Evolutionary conservation across 2,113 vertebrate species (phyloP).

Genomic region (Atractosteus spatula): DNA sequence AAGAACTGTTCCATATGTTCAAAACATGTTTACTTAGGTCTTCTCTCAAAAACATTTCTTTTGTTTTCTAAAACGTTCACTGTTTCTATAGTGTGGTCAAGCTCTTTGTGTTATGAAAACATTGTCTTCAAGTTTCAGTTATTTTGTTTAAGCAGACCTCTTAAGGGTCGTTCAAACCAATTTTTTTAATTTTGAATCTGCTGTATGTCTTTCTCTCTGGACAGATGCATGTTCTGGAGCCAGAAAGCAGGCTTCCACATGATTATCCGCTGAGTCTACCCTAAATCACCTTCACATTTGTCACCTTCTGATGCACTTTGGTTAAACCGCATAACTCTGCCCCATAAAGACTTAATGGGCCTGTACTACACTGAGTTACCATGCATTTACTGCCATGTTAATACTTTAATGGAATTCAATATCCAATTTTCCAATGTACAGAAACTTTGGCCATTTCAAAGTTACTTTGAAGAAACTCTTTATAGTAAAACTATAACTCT

Average conservation of each 20-base stretch:
- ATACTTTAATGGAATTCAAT: conserved; percentile 9
- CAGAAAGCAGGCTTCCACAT: not conserved
- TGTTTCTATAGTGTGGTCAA: not conserved
- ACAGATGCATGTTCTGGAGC: not conserved
- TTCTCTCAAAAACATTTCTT: conserved; percentile 32
- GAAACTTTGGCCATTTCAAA: conserved; percentile 3
- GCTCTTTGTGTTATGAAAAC: not conserved
- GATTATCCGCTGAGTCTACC: conserved; percentile 26
- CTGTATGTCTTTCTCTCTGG: not conserved
- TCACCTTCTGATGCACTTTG: not conserved
- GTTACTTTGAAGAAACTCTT: conserved; percentile 1
- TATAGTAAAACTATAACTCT: no score
- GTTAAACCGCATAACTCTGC: conserved; percentile 8
- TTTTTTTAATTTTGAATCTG: no score
- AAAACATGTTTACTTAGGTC: conserved; percentile 53
- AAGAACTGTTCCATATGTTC: conserved; percentile 67
- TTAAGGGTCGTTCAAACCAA: no score
- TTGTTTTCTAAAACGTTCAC: not conserved
- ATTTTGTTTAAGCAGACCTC: no score
- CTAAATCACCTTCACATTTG: no score
- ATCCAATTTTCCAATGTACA: conserved; percentile 6
- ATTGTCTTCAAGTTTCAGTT: not conserved
- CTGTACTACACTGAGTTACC: not conserved
- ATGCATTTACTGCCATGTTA: conserved; percentile 3
- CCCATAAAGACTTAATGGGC: conserved; percentile 6